A percentile compares a stretch with the other conserved stretches of the same genome.
These are phyloP conservation scores for Ceuthmochares aereus DNA, from an alignment of 2,113 vertebrate genomes.

Conservation along the genomic window DNA sequence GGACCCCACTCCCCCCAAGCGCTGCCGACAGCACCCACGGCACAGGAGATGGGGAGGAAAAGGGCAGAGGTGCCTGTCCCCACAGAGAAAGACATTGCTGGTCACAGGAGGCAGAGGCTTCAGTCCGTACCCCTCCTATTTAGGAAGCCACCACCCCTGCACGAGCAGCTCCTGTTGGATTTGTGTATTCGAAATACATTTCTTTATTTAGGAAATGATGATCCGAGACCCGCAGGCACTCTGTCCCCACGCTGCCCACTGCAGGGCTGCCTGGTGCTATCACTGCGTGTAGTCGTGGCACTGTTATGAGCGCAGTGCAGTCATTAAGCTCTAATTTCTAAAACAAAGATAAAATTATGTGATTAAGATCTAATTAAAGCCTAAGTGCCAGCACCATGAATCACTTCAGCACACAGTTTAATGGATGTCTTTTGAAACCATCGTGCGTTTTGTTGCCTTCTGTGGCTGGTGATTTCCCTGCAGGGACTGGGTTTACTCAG, in stretches of 20 bases:
- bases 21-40: no score
- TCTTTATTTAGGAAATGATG: background rate
- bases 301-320: slow-evolving; percentile 11
- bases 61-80: background rate
- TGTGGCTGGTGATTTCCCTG: slow-evolving; percentile 3
- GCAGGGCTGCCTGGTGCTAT: background rate
- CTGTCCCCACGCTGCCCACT: background rate
- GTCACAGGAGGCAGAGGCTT: background rate
- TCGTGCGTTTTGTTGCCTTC: background rate
- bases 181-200: background rate
- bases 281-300: background rate
- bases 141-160: no score
- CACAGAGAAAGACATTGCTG: fast-evolving
- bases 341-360: slow-evolving; percentile 50
- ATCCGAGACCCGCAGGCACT: background rate
- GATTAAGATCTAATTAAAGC: slow-evolving; percentile 51
- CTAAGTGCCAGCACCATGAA: slow-evolving; percentile 9
- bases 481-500: background rate
- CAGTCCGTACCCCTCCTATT: background rate
- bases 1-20: background rate
- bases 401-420: slow-evolving; percentile 3
- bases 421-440: slow-evolving; percentile 9
- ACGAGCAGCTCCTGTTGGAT: background rate
- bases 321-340: slow-evolving; percentile 32
- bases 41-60: no score